A percentile compares a stretch with the other conserved stretches of the same genome.
phyloP scores from a whole-genome alignment of 2,888 invertebrate species.

The Leuctra nigra region DNA sequence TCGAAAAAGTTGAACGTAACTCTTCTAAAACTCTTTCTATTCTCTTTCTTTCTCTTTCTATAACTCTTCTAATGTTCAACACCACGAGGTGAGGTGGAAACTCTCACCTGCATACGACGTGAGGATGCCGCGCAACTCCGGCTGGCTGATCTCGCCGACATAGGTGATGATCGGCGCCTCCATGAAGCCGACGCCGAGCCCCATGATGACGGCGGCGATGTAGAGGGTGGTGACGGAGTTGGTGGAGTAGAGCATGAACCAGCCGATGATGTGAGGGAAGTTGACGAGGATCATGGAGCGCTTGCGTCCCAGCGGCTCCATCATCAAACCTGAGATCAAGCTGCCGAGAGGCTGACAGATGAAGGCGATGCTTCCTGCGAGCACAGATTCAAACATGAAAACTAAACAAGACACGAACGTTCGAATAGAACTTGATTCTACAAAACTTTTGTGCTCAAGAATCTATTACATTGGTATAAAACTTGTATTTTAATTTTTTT shows the following conservation, averaged over 20 bases:
- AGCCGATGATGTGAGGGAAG: conserved; percentile 50
- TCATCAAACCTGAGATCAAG: conserved; percentile 48
- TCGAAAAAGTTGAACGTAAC: too few species aligned
- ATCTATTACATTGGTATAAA: not conserved
- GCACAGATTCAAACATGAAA: too few species aligned
- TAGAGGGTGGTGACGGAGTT: conserved; percentile 45
- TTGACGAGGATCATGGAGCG: conserved; percentile 50
- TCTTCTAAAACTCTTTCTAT: too few species aligned
- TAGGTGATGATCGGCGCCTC: conserved; percentile 55
- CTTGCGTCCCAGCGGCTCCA: conserved; percentile 50
- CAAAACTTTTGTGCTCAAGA: not conserved
- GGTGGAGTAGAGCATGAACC: conserved; percentile 49
- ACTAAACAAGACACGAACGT: too few species aligned
- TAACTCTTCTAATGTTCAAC: too few species aligned
- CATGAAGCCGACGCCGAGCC: conserved; percentile 53
- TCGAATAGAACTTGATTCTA: too few species aligned
- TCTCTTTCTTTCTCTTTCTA: too few species aligned
- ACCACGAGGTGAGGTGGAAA: not conserved
- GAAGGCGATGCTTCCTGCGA: conserved; percentile 49
- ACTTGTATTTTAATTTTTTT: not conserved
- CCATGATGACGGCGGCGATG: conserved; percentile 47
- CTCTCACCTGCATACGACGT: conserved; percentile 43
- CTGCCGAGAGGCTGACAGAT: conserved; percentile 53
- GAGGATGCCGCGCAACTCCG: conserved; percentile 47
- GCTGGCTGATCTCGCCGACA: conserved; percentile 53